A percentile compares a stretch with the other conserved stretches of the same genome.
Conservation (phyloP, 1,140 invertebrate genomes). For the Hydropsyche tenuis region DNA sequence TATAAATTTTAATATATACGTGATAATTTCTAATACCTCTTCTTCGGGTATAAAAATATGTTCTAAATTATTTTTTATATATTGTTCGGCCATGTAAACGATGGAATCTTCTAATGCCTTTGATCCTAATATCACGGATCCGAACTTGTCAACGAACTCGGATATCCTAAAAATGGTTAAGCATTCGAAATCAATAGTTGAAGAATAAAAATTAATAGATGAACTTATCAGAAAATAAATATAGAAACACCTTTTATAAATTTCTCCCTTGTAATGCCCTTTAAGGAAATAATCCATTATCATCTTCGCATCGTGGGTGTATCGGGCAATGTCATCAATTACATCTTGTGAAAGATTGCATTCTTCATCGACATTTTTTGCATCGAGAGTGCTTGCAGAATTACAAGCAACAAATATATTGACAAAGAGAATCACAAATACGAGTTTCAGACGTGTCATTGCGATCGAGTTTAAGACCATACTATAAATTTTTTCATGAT, state of each 20-base stretch:
- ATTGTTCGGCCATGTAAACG: constrained; percentile 67
- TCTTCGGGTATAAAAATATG: too few species aligned
- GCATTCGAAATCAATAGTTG: too few species aligned
- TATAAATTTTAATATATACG: constrained; percentile 25
- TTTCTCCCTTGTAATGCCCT: constrained; percentile 54
- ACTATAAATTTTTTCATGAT: too few species aligned
- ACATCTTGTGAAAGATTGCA: constrained; percentile 58
- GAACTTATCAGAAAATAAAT: not conserved
- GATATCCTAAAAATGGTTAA: constrained; percentile 58
- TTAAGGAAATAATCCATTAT: constrained; percentile 66
- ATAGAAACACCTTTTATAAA: constrained; percentile 12
- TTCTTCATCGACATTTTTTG: not conserved
- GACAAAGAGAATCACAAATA: not conserved
- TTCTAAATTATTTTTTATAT: constrained; percentile 62
- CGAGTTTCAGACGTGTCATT: not conserved
- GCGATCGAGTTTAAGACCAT: too few species aligned
- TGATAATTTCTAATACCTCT: too few species aligned
- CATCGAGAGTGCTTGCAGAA: not conserved
- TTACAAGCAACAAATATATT: not conserved
- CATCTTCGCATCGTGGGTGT: constrained; percentile 62
- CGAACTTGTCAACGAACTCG: constrained; percentile 73
- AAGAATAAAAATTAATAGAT: not conserved
- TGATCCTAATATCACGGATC: constrained; percentile 67
- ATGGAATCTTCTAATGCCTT: constrained; percentile 69
- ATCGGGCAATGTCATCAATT: constrained; percentile 66